Evolutionary conservation across 2,888 invertebrate genomes (phyloP).

Genomic region (Polymixis flavicincta): DNA sequence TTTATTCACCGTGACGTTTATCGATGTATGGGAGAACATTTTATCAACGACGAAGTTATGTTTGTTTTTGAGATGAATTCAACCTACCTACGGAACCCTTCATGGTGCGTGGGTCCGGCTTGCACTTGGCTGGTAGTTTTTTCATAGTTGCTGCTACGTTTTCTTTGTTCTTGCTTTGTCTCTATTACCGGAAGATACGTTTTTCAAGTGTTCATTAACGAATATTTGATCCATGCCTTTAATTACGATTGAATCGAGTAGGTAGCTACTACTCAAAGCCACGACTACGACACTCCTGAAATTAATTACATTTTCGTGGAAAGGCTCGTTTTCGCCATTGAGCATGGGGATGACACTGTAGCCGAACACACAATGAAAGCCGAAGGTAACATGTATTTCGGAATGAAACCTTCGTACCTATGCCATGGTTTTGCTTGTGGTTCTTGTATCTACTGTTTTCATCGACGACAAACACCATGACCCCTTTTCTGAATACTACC

Average conservation of each 20-base stretch:
- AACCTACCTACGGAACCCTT: too few relatives aligned
- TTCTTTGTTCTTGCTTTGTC: conserved; percentile 9
- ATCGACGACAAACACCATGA: too few relatives aligned
- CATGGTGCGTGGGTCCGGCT: too few relatives aligned
- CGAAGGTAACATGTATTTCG: background rate
- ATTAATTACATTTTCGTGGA: conserved; percentile 9
- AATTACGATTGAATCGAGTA: conserved; percentile 30
- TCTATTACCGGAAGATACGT: conserved; percentile 4
- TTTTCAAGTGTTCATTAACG: conserved; percentile 40
- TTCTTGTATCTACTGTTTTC: too few relatives aligned
- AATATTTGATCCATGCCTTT: conserved; percentile 37
- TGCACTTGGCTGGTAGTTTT: too few relatives aligned
- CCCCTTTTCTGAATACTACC: background rate
- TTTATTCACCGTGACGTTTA: too few relatives aligned
- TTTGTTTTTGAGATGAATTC: too few relatives aligned
- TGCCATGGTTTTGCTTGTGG: background rate
- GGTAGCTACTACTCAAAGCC: background rate
- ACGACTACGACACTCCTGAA: background rate
- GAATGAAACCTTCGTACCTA: background rate
- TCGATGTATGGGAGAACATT: too few relatives aligned
- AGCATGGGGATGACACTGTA: background rate
- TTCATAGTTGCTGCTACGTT: background rate
- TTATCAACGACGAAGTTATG: too few relatives aligned
- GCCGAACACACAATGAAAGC: background rate
- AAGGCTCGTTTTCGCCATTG: background rate